These are phyloP conservation scores for Pachyramphus minor DNA, from an alignment of 2,113 vertebrate genomes.

Conservation along the genomic window DNA sequence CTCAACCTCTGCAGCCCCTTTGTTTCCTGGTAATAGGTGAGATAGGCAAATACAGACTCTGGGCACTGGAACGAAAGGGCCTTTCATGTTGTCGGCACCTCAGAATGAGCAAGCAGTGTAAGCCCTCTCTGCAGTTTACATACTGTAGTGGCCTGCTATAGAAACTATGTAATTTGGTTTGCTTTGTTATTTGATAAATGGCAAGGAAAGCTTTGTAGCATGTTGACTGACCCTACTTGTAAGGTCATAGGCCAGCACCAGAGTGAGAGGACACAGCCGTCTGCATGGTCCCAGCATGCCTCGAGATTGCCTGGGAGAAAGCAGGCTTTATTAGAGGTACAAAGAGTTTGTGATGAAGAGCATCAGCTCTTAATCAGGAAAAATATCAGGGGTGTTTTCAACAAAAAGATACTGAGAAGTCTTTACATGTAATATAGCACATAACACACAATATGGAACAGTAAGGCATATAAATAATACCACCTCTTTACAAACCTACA, in stretches of 20 bases:
- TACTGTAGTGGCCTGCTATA: constrained; percentile 57
- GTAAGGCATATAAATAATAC: background rate
- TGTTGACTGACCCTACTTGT: constrained; percentile 34
- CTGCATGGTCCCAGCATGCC: constrained; percentile 38
- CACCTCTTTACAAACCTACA: background rate
- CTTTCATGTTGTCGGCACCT: constrained; percentile 26
- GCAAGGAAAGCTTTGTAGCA: constrained; percentile 38
- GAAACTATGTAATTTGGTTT: constrained; percentile 54
- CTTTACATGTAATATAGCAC: accelerated
- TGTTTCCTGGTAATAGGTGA: constrained; percentile 61
- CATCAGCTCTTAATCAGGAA: background rate
- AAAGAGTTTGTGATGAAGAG: constrained; percentile 42
- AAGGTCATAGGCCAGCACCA: constrained; percentile 27
- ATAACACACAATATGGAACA: accelerated
- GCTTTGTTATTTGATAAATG: constrained; percentile 56
- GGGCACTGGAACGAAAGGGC: background rate
- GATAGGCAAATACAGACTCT: constrained; percentile 44
- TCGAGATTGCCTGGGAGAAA: constrained; percentile 57
- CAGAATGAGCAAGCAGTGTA: constrained; percentile 1
- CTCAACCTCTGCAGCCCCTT: constrained; percentile 36
- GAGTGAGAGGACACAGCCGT: constrained; percentile 1
- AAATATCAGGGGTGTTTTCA: background rate
- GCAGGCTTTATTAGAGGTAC: constrained; percentile 69
- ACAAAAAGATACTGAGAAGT: background rate
- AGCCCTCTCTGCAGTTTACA: constrained; percentile 41